Percentiles rank a stretch among this genome's conserved stretches.
phyloP scores from a whole-genome alignment of 2,113 vertebrate genomes.

The Thalassarche chlororhynchos region DNA sequence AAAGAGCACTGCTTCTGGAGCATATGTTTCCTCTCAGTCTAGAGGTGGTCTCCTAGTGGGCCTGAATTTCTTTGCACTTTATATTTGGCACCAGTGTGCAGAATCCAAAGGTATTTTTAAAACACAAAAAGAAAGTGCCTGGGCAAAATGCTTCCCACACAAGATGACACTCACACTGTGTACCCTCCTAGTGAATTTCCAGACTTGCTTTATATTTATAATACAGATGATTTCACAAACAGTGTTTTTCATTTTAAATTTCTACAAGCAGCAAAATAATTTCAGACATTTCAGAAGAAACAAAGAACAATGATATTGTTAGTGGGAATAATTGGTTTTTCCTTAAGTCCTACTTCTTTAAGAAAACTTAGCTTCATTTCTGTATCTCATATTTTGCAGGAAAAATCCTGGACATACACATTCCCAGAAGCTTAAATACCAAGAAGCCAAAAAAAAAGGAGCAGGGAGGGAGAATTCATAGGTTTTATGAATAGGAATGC shows the following conservation, averaged over 20 bases:
- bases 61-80: constrained; percentile 30
- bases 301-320: background rate
- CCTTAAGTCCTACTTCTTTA: background rate
- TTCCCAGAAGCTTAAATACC: background rate
- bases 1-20: constrained; percentile 33
- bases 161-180: background rate
- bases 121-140: background rate
- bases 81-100: background rate
- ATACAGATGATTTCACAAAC: background rate
- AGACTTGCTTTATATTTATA: background rate
- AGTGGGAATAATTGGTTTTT: background rate
- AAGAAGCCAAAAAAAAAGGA: background rate
- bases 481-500: background rate
- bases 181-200: background rate
- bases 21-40: constrained; percentile 52
- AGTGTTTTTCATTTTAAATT: background rate
- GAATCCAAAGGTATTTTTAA: constrained; percentile 19
- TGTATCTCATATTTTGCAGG: background rate
- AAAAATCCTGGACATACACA: background rate
- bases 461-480: background rate
- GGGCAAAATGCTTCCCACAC: background rate
- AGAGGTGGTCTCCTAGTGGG: constrained; percentile 32
- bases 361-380: background rate
- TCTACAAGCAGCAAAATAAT: background rate
- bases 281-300: background rate